A percentile compares a stretch with the other conserved stretches of the same genome.
These are phyloP conservation scores for Neoarius graeffei DNA, from an alignment of 2,113 vertebrate species.

Conservation along the genomic window DNA sequence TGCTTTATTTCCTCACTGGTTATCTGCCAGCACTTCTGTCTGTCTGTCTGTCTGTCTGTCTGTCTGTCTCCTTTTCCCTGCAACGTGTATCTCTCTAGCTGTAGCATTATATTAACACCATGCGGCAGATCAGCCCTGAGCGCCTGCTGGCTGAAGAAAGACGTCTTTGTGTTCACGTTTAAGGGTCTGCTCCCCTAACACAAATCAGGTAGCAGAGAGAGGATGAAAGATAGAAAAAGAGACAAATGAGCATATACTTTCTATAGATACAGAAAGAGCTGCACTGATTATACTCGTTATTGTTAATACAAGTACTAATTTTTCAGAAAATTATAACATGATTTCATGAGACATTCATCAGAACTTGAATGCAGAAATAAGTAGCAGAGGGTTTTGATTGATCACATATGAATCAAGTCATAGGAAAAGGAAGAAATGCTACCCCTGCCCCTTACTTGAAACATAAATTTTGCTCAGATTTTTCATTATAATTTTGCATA, in stretches of 20 bases:
- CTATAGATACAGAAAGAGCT: not conserved
- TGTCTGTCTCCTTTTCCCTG: not conserved
- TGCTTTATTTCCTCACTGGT: not conserved
- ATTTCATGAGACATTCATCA: not conserved
- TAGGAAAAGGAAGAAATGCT: not conserved
- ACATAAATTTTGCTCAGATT: not conserved
- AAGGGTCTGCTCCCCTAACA: not conserved
- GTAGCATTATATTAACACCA: slow-evolving; percentile 13
- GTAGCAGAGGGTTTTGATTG: not conserved
- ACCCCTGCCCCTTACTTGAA: not conserved
- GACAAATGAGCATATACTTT: not conserved
- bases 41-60: not conserved
- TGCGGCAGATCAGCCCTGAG: not conserved
- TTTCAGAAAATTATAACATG: not conserved
- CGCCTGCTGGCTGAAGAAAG: slow-evolving; percentile 23
- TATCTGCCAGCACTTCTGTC: not conserved
- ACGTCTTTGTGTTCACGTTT: slow-evolving; percentile 23
- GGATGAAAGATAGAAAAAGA: not conserved
- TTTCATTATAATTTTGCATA: not conserved
- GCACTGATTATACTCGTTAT: not conserved
- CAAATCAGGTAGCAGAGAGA: slow-evolving; percentile 31
- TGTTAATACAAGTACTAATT: not conserved
- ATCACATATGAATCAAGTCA: not conserved
- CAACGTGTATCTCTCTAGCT: slow-evolving; percentile 1
- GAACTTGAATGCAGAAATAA: not conserved